A percentile compares a stretch with the other conserved stretches of the same genome.
These are phyloP conservation scores for Melanophora roralis DNA, from an alignment of 2,888 invertebrate genomes.

Conservation along the genomic window DNA sequence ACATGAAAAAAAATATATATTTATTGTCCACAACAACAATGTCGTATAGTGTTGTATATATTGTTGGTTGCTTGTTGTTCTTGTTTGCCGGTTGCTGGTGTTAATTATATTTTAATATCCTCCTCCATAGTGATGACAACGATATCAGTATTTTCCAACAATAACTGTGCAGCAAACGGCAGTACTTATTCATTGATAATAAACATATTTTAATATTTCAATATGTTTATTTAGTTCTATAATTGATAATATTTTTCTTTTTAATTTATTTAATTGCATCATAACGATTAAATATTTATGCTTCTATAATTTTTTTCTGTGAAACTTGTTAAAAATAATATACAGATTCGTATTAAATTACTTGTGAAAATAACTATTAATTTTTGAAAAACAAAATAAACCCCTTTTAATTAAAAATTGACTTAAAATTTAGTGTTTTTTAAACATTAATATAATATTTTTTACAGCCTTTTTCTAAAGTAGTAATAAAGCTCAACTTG, in stretches of 20 bases:
- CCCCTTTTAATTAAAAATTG: too few species aligned
- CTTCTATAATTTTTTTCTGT: neutral
- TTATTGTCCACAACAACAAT: too few species aligned
- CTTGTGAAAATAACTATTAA: too few species aligned
- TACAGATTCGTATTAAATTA: too few species aligned
- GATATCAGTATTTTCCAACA: neutral
- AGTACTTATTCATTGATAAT: neutral
- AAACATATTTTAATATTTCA: slow-evolving; percentile 17
- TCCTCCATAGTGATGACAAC: slow-evolving; percentile 7
- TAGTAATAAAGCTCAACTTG: too few species aligned
- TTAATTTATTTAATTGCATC: slow-evolving; percentile 5
- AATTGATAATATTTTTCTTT: slow-evolving; percentile 14
- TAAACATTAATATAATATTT: too few species aligned
- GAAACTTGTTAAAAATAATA: too few species aligned
- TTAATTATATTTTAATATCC: slow-evolving; percentile 36
- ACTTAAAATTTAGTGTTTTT: too few species aligned
- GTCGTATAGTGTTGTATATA: neutral
- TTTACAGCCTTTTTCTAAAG: too few species aligned
- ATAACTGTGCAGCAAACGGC: neutral
- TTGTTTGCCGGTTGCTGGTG: too few species aligned
- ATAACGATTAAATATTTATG: slow-evolving; percentile 10
- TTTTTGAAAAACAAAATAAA: too few species aligned
- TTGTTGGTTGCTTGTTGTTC: neutral
- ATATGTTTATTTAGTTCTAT: slow-evolving; percentile 32
- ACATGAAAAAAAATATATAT: too few species aligned